Percentiles rank a stretch among this genome's conserved stretches.
These are phyloP conservation scores for Perithous albicinctus DNA, from an alignment of 2,888 invertebrate genomes.

Conservation along the genomic window DNA sequence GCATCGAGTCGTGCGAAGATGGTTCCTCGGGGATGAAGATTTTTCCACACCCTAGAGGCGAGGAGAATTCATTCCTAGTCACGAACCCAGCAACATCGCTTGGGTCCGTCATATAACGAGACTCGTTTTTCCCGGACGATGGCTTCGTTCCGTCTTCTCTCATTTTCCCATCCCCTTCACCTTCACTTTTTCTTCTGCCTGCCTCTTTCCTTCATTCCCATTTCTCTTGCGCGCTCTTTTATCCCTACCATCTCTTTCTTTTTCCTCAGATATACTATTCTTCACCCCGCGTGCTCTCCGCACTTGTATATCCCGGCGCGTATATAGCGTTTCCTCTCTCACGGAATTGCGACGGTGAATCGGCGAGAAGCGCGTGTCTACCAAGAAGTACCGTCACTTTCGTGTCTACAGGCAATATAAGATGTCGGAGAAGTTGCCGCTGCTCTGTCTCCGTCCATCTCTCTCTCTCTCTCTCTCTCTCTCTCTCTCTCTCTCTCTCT, in stretches of 20 bases:
- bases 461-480: no score
- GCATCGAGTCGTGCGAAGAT: neutral
- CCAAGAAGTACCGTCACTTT: constrained; percentile 65
- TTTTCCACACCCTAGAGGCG: constrained; percentile 26
- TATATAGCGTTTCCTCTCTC: neutral
- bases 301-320: neutral
- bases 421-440: constrained; percentile 60
- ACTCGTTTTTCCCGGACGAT: constrained; percentile 32
- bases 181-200: neutral
- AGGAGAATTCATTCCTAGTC: constrained; percentile 54
- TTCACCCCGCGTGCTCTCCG: neutral
- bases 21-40: neutral
- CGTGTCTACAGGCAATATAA: constrained; percentile 68
- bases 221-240: constrained; percentile 19
- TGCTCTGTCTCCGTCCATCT: no score
- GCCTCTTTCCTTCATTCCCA: neutral
- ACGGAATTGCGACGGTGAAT: constrained; percentile 42
- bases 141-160: constrained; percentile 43
- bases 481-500: no score
- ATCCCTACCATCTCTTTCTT: neutral
- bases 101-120: constrained; percentile 44
- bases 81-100: constrained; percentile 46
- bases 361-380: constrained; percentile 63
- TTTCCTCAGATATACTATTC: constrained; percentile 7
- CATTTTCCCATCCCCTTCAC: constrained; percentile 6